These are phyloP conservation scores for Gila orcuttii DNA, from an alignment of 2,113 vertebrate genomes.

Conservation along the genomic window DNA sequence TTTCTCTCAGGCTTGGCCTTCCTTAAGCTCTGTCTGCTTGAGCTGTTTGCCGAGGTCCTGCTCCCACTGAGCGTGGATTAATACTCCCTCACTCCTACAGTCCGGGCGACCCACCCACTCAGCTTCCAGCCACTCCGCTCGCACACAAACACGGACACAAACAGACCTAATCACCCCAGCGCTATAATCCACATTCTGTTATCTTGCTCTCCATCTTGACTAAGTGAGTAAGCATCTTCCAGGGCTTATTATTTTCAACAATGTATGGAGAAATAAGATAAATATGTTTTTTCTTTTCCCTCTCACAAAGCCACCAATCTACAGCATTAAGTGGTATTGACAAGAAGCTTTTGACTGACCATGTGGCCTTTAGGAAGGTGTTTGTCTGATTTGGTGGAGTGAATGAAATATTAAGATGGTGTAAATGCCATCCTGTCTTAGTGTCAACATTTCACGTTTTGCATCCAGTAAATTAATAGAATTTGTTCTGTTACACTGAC, in stretches of 20 bases:
- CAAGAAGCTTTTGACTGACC: constrained; percentile 12
- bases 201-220: constrained; percentile 87
- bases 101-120: constrained; percentile 36
- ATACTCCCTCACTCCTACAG: constrained; percentile 84
- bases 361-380: not conserved
- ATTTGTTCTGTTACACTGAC: not conserved
- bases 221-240: constrained; percentile 87
- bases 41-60: constrained; percentile 90
- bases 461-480: not conserved
- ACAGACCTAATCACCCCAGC: constrained; percentile 80
- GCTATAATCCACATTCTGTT: constrained; percentile 88
- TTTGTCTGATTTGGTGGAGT: constrained; percentile 21
- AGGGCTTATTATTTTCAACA: constrained; percentile 79
- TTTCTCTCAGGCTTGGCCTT: constrained; percentile 91
- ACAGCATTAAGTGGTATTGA: constrained; percentile 20
- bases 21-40: constrained; percentile 91
- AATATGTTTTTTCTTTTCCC: constrained; percentile 69
- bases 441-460: not conserved
- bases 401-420: not conserved
- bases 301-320: constrained; percentile 16
- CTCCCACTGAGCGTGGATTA: constrained; percentile 97
- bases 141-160: constrained; percentile 44
- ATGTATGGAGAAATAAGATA: constrained; percentile 69
- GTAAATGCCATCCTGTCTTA: not conserved
- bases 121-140: constrained; percentile 10